Conservation (phyloP, 2,888 invertebrate genomes). For the Norana najaformis region DNA sequence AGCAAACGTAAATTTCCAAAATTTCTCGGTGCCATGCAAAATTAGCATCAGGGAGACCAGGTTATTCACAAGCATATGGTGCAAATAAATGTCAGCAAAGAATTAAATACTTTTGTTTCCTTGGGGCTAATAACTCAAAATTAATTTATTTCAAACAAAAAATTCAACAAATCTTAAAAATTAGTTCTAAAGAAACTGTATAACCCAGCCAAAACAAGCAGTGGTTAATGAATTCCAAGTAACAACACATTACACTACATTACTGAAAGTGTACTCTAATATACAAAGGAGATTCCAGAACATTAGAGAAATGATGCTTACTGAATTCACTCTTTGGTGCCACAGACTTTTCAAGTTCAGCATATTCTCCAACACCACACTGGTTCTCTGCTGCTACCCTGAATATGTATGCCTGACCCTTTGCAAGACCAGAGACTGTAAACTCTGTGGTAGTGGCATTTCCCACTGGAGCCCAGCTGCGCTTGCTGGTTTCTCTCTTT, state of each 20-base stretch:
- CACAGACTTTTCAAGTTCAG: constrained; percentile 63
- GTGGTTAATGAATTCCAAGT: neutral
- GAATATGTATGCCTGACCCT: constrained; percentile 38
- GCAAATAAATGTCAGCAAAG: no score
- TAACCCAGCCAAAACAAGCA: neutral
- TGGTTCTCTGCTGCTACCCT: constrained; percentile 56
- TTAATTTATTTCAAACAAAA: no score
- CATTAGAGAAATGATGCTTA: neutral
- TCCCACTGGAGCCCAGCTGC: constrained; percentile 24
- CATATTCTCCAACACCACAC: constrained; percentile 74
- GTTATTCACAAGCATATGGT: no score
- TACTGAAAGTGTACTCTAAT: constrained; percentile 1
- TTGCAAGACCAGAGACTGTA: constrained; percentile 28
- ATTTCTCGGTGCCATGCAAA: no score
- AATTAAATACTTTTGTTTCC: no score
- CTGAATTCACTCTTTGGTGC: constrained; percentile 45
- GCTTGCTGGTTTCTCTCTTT: constrained; percentile 37
- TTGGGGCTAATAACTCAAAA: no score
- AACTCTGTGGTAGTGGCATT: constrained; percentile 29
- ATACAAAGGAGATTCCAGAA: neutral
- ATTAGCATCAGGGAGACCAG: no score
- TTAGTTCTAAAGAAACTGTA: no score
- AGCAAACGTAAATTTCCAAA: no score
- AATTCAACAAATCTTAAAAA: no score
- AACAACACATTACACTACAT: neutral